Percentiles rank a stretch among this genome's conserved stretches.
phyloP scores from a whole-genome alignment of 2,113 vertebrate genomes.

The Lutjanus erythropterus region DNA sequence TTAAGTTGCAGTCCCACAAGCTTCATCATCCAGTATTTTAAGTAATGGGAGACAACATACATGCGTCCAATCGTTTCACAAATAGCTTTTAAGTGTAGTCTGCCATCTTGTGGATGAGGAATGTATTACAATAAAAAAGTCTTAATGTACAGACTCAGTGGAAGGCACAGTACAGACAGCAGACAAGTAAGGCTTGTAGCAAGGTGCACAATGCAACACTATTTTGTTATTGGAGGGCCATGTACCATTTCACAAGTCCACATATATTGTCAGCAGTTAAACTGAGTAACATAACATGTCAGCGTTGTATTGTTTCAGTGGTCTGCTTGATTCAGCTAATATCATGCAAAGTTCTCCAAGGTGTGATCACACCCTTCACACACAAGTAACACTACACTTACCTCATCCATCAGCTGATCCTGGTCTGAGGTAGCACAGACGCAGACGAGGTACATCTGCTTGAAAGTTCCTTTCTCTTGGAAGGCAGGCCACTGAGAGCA shows the following conservation, averaged over 20 bases:
- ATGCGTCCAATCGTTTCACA: not conserved
- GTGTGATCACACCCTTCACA: not conserved
- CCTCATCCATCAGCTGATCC: constrained; percentile 94
- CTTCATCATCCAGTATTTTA: not conserved
- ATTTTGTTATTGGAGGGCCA: not conserved
- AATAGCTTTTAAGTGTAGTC: not conserved
- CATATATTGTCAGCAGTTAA: not conserved
- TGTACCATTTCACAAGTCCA: not conserved
- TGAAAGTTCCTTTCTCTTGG: constrained; percentile 90
- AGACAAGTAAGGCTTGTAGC: not conserved
- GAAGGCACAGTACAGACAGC: not conserved
- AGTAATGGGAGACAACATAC: not conserved
- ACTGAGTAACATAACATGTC: not conserved
- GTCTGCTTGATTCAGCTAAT: too few species aligned
- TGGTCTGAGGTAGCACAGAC: constrained; percentile 91
- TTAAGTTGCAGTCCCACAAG: too few species aligned
- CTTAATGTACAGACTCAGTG: not conserved
- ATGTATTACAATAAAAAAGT: not conserved
- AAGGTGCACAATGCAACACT: not conserved
- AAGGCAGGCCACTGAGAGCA: constrained; percentile 91
- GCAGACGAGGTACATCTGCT: constrained; percentile 95
- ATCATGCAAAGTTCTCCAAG: too few species aligned
- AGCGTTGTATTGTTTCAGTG: not conserved
- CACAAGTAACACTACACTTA: constrained; percentile 45
- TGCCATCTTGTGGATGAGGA: constrained; percentile 22